Base-by-base conservation (phyloP, 2,113 vertebrate species). In the Cyanocitta stelleri region DNA sequence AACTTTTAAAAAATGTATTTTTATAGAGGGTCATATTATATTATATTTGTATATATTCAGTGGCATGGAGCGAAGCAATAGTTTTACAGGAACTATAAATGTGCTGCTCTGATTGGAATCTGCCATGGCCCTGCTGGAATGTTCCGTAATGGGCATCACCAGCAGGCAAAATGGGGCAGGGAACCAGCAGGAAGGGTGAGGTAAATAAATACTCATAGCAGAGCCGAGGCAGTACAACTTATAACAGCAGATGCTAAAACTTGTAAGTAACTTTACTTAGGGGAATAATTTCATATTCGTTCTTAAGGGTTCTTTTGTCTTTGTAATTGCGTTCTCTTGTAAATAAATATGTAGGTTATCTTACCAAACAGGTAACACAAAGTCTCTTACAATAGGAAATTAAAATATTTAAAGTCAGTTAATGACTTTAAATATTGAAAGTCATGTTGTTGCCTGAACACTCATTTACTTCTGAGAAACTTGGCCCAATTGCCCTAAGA, bases 251-350 rank as follows among this genome's bases (percentile, higher is more conserved):
- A 64, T 55, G 75, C 78, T 88, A 67, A 91, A 80, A 35, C 35
- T 52, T 77, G 51, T 85, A 91, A 73, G 49, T 59, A 93, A 67
- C 67, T 87, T 79, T 89, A 39, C 86, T 72, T 71, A 49, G 41
- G 93, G 85, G 56, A 92, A 86, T 92, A 80, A 84, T 80, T 86
- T 95, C 11, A n/a, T 86, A 37, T 92, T 88, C 33, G 24, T 61
- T 93, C 56, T 90, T 93, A 78, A 67, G 56, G 11, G 21, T 89
- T 74, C 48, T 91, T 93, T 72, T 77, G 64, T 86, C 52, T 94
- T 76, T 80, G 48, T 91, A 90, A 93, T 88, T 71, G 24, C 24
- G 51, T 59, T 90, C 19, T 51, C 30, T 39, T 83, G 30, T 80
- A 93, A 84, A 86, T 90, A 83, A 94, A 67, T 63, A 63, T 41